Evolutionary conservation across 2,888 invertebrate species (phyloP), one percentile per base, ranked within the genome.

Genomic region (Nomada ruficornis): DNA sequence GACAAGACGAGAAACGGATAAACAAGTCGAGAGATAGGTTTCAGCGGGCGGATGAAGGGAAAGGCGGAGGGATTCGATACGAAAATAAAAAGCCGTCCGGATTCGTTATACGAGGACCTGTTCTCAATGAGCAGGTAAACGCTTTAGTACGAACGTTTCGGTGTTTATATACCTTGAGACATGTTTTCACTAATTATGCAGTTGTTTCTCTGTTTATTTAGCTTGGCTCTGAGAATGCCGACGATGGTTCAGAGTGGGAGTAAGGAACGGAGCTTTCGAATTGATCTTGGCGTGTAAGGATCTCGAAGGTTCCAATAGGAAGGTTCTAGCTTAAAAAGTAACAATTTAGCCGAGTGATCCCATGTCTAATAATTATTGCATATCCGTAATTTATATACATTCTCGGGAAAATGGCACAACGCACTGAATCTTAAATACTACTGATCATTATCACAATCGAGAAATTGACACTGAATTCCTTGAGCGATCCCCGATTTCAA

Each of bases 21-120:
- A 71, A 76, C 63, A 76, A 76, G 71, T 54, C 62, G 62, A 9
- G 59, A 44, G 72, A 73, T 26, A 20, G 42, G 72, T 44, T 42
- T 55, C 23, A 42, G 42, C 23, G 23, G 9, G 36, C n/a, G 2
- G n/a, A 57, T 5, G 47, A 47, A 36, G 13, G 7, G 47, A 10
- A 15, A 20, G 26, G 42, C 7, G 5, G 5, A 15, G 42, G 23
- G 55, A 42, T 59, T 15, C 47, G 59, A 29, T 59, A 15, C 18
- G 47, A 23, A 60, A 70, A 70, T 47, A 70, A 70, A 60, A 60
- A 60, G 60, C 26, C 18, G 18, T 18, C 50, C 9, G 13, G 26
- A 23, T n/a, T 44, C 68, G 42, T 69, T 69, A 42, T 55, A 55
- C 68, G 11, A 36, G 36, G 54, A 69, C 68, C 68, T 57, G 55